phyloP scores from a whole-genome alignment of 2,797 vertebrate species.

The Spinibarbus caldwelli region DNA sequence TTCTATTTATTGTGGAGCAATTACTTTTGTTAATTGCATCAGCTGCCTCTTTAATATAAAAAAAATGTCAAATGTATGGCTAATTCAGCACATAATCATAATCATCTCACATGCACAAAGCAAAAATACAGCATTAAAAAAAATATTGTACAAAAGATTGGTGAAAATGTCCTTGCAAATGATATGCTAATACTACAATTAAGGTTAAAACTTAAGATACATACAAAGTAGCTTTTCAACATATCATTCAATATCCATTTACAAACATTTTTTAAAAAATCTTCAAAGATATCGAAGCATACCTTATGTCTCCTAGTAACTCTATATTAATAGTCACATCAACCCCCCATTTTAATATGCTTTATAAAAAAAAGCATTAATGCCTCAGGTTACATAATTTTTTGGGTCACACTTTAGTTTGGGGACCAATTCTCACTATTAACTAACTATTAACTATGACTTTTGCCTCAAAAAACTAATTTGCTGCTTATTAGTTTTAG shows the following conservation, averaged over 20 bases:
- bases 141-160: neutral
- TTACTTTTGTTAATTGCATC: slow-evolving; percentile 68
- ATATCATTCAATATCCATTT: neutral
- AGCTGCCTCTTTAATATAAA: slow-evolving; percentile 60
- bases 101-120: neutral
- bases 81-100: slow-evolving; percentile 34
- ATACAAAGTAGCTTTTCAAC: neutral
- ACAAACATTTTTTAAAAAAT: neutral
- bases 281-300: neutral
- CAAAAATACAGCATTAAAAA: slow-evolving; percentile 1
- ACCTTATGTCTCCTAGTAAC: neutral
- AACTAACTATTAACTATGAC: too few species aligned
- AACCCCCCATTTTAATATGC: neutral
- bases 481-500: neutral
- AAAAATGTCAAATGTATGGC: neutral
- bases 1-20: slow-evolving; percentile 38
- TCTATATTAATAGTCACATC: neutral
- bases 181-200: neutral
- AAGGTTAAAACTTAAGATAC: neutral
- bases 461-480: neutral
- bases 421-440: too few species aligned
- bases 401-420: neutral
- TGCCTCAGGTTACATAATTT: neutral
- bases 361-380: slow-evolving; percentile 6
- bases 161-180: neutral